Base-by-base conservation (phyloP, 1,140 invertebrate genomes). In the Ooceraea biroi region DNA sequence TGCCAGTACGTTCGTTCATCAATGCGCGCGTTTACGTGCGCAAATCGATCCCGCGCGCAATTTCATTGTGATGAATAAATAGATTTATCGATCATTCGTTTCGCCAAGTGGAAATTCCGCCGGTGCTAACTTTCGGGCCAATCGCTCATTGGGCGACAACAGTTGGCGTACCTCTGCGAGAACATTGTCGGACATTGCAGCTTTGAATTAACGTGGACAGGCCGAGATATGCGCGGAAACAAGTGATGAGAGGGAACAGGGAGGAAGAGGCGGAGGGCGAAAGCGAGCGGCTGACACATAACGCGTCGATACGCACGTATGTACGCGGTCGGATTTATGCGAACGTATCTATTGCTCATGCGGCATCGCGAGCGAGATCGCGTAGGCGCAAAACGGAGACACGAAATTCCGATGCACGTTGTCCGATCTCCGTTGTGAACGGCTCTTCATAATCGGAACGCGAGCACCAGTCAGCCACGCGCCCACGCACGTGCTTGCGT, bases 81-180 rank as follows among this genome's bases (percentile, higher is more conserved):
- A 10, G 22, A 22, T 57, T 46, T 30, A 22, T 69, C 65, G 17
- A 30, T 57, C 50, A 44, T 71, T 68, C 27, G 41, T 41, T n/a
- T 22, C 65, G 3, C 36, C 3, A 78, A 78, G 30, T 44, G 48
- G 30, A 52, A 68, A 78, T n/a, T 55, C 52, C 25, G 22, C 60
- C 30, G 36, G 48, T 7, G 19, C 12, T 36, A 80, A 80, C 73
- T 80, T 71, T 46, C 76, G 76, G 48, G n/a, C 69, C 50, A 69
- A 80, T 80, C 76, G 76, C 17, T 80, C 76, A 71, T 80, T 71
- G 69, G 17, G 76, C 22, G 76, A 71, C 76, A 80, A 57, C 65
- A 80, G 25, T 50, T 58, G 76, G 57, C 76, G 69, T 65, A 58
- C 69, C 36, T 71, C 44, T 2, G 50, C 36, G 76, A 71, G 55